Base-by-base conservation (phyloP, 2,888 invertebrate genomes). In the Gastracanthus pulcherrimus region DNA sequence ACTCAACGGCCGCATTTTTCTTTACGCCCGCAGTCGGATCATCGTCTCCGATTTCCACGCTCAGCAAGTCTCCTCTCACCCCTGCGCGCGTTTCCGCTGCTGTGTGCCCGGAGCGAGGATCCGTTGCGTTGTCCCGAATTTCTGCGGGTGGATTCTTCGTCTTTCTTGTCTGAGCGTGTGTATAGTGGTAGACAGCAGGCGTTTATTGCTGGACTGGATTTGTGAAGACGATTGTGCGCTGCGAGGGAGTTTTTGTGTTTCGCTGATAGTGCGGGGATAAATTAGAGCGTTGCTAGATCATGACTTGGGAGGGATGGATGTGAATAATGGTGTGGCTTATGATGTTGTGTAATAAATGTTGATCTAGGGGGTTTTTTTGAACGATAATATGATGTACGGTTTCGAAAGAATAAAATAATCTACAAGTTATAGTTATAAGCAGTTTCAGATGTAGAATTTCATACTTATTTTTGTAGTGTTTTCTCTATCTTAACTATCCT, bases 71-170 rank as follows among this genome's bases (percentile, higher is more conserved):
- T 19, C 23, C 45, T 13, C 16, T 2, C 31, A 0, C 11, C 62
- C 23, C 55, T 48, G 16, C 19, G 9, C 23, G 6, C 36, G 48
- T 6, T 34, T 19, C 58, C 11, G 34, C 6, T n/a, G 26, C 29
- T 5, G 19, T 9, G 4, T 31, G n/a, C 51, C n/a, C 5, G 16
- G 29, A 3, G 38, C 36, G 26, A 26, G 45, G 41, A 19, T 55
- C 19, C 60, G 45, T 26, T 2, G 9, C 51, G 41, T 69, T 38
- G 58, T 55, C 34, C 29, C 69, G 62, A 38, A 72, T 69, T n/a
- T 69, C 80, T 80, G 69, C 80, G 80, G 74, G 80, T 60, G 75
- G 45, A 80, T 75, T 78, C 78, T 71, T 41, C 45, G 7, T 60
- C 38, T 11, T 7, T 4, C n/a, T 0, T 29, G 11, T 0, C 5